These are phyloP conservation scores for Galago senegalensis DNA, from an alignment of 2,797 vertebrate genomes.

Conservation along the genomic window DNA sequence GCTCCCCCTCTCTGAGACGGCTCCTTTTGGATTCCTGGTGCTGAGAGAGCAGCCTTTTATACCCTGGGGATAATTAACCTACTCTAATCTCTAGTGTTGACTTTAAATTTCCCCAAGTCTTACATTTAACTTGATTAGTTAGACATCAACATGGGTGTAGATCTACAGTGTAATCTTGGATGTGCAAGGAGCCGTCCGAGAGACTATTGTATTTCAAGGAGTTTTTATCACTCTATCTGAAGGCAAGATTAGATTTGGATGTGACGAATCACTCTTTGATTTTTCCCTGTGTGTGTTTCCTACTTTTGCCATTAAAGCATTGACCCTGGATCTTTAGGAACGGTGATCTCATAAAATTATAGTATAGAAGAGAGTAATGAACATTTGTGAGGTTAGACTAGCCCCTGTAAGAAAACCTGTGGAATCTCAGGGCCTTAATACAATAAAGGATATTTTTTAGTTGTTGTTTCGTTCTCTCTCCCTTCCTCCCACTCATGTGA, in stretches of 20 bases:
- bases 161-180: background rate
- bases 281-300: background rate
- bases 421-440: background rate
- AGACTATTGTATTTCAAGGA: background rate
- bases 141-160: background rate
- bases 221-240: slow-evolving; percentile 3
- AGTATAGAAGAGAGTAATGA: background rate
- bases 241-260: slow-evolving; percentile 24
- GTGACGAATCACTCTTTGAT: slow-evolving; percentile 5
- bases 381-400: background rate
- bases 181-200: background rate
- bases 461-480: background rate
- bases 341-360: slow-evolving; percentile 7
- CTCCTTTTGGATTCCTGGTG: background rate
- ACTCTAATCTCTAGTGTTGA: background rate
- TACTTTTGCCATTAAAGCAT: background rate
- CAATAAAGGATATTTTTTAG: background rate
- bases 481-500: background rate
- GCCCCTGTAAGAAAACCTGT: background rate
- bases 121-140: background rate
- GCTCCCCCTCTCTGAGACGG: background rate
- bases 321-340: slow-evolving; percentile 12
- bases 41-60: background rate
- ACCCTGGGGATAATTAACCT: background rate
- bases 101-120: background rate